Evolutionary conservation across 2,113 vertebrate genomes (phyloP).

Genomic region (Bos indicus): DNA sequence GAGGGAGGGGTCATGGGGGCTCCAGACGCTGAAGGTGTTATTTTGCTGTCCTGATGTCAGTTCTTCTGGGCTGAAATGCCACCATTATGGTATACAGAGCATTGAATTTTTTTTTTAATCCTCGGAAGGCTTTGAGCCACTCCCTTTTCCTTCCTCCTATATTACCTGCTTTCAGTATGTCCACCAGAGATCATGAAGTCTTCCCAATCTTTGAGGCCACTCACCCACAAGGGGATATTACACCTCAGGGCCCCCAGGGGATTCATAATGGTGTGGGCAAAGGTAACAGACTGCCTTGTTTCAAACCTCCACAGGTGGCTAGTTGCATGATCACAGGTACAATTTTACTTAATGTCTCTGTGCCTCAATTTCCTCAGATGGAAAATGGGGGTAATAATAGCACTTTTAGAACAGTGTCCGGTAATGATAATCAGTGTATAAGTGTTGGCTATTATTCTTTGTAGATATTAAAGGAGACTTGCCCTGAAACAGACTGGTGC

Average conservation of each 20-base stretch:
- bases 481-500: not conserved
- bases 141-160: not conserved
- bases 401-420: not conserved
- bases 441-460: constrained; percentile 26
- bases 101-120: not conserved
- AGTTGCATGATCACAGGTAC: not conserved
- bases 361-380: not conserved
- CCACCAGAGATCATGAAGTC: not conserved
- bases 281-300: not conserved
- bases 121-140: not conserved
- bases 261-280: not conserved
- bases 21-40: not conserved
- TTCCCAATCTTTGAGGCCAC: not conserved
- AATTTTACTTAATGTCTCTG: not conserved
- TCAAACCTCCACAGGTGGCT: not conserved
- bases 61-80: not conserved
- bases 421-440: not conserved
- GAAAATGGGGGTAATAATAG: not conserved
- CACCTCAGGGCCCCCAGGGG: not conserved
- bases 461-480: constrained; percentile 18
- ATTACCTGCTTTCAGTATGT: not conserved
- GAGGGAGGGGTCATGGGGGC: not conserved
- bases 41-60: not conserved
- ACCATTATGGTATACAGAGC: not conserved
- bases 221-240: not conserved